These are phyloP conservation scores for Drosophila varians DNA, from an alignment of 1,140 invertebrate genomes.

Conservation along the genomic window DNA sequence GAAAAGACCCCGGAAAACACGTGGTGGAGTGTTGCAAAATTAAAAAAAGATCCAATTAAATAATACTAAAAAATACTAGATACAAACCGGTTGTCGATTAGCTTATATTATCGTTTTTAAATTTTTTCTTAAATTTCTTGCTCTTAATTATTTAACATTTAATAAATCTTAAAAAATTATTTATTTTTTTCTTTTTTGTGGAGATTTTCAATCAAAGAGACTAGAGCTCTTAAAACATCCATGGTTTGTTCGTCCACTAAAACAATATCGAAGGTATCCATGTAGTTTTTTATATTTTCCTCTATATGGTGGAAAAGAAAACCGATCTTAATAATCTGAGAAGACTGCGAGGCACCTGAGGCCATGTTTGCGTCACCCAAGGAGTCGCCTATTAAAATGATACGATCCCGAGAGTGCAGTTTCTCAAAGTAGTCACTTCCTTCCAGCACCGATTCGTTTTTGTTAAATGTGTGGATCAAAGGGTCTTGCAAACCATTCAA, in stretches of 20 bases:
- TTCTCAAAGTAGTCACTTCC: constrained; percentile 91
- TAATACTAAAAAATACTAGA: neutral
- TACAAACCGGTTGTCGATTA: too few species aligned
- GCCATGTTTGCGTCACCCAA: constrained; percentile 96
- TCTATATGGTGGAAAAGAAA: constrained; percentile 94
- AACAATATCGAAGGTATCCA: constrained; percentile 93
- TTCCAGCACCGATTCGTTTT: constrained; percentile 93
- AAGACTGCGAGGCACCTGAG: constrained; percentile 90
- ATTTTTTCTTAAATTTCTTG: too few species aligned
- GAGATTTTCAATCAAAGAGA: constrained; percentile 62
- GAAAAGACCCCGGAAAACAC: constrained; percentile 20
- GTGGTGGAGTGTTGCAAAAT: constrained; percentile 9
- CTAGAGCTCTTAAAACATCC: constrained; percentile 85
- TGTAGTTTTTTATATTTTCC: constrained; percentile 88
- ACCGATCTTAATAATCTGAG: constrained; percentile 93
- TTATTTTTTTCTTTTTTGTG: constrained; percentile 21
- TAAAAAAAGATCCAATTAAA: neutral
- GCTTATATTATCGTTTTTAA: too few species aligned
- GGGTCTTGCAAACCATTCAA: constrained; percentile 88
- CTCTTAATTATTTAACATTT: too few species aligned
- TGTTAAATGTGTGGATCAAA: constrained; percentile 95
- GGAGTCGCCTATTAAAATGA: constrained; percentile 95
- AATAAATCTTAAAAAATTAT: too few species aligned
- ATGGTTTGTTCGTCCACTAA: constrained; percentile 94
- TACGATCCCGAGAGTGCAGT: constrained; percentile 89